Base-by-base conservation (phyloP, 2,113 vertebrate genomes). In the Paradoxurus hermaphroditus region DNA sequence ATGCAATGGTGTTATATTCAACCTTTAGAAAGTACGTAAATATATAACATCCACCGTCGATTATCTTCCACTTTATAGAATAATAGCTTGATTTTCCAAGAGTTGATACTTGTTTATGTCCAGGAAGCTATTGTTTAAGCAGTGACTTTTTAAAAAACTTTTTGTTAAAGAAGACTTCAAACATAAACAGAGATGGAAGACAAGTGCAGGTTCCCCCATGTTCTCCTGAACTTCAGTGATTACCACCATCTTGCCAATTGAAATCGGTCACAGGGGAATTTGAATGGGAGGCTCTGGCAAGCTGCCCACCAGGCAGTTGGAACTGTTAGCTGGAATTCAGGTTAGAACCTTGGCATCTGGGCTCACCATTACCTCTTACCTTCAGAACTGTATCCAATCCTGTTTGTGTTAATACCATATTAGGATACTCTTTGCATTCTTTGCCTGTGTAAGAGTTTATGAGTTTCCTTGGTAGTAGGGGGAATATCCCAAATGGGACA, bases 151-250 rank as follows among this genome's bases (percentile, higher is more conserved):
- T 29, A 70, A 65, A 34, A 59, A 65, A 77, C 27, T 79, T 78
- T 65, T 77, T 56, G 73, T 75, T 68, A 82, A 92, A 41, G 41
- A 91, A 96, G 87, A 63, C n/a, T 89, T 91, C 90, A 88, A 67
- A 46, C 27, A 88, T 92, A 56, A 13, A 77, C 44, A 23, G 75
- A 77, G 77, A 75, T 34, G 49, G 56, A 88, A 82, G 34, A 31
- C 15, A 75, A 90, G 51, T 29, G 3, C 5, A 29, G 44, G 34
- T 21, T 3, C 46, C 10, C 16, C 11, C 23, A 56, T 16, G 16
- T 88, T 56, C 31, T 56, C 41, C 39, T 77, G 7, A 92, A 51
- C 41, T 82, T 90, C 59, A 49, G 51, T 27, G 72, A 12, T 65
- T 72, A 21, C 78, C 39, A 84, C 29, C 18, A 5, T 78, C 39